Evolutionary conservation across 2,888 invertebrate genomes (phyloP), one percentile per base, ranked within the genome.

Genomic region (Autographa pulchrina): DNA sequence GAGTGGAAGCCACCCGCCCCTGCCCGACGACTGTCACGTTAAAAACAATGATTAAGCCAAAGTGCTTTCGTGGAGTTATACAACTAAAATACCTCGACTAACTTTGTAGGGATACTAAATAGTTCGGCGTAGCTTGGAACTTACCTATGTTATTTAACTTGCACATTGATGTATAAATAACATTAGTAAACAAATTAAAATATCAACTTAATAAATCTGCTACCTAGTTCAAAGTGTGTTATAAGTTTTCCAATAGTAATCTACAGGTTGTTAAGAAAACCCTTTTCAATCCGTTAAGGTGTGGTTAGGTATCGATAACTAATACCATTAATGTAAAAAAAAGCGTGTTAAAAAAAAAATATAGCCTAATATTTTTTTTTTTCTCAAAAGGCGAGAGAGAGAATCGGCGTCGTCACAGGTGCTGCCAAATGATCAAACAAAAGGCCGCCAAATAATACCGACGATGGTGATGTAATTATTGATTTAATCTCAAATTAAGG

Each of bases 1-100:
- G 96, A 96, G 91, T 96, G 96, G 93, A 96, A 96, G 85, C 92
- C 94, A 90, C 85, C 91, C 85, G 89, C 89, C 75, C 92, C 93
- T 84, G 86, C 92, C 73, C 94, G 94, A 77, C 95, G 94, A 88
- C 96, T 95, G 92, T 48, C 63, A 69, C 63, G 43, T 65, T 70
- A 74, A 76, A 87, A 84, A 82, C 62, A 77, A 70, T 61, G 11
- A 70, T 81, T 82, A 82, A 62, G 0, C 43, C 43, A 54, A 70
- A 70, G 63, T 60, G 14, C 0, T 63, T 80, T 54, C 32, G 48
- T 32, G 20, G 20, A 18, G 31, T 58, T 54, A 54, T 54, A 32
- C 31, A 16, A 58, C 58, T 54, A 65, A 7, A 32, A 60, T 16
- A 18, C 18, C 18, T 13, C 35, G 48, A 32, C 20, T 14, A 16